Conservation (phyloP, 1,140 invertebrate species). For the Leptopilina clavipes region DNA sequence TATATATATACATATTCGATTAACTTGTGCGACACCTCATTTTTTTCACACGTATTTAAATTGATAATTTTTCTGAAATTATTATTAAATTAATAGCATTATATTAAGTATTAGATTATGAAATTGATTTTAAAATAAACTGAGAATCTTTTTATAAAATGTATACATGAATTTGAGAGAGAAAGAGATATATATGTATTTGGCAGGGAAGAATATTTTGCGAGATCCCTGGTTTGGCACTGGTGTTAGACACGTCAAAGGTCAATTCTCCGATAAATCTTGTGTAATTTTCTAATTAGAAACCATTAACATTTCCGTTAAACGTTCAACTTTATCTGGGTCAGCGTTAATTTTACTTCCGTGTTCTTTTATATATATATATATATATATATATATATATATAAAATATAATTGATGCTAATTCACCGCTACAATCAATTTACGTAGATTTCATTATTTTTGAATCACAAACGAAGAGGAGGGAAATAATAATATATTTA, state of each 20-base stretch:
- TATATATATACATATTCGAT: too few relatives aligned
- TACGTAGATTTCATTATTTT: not conserved
- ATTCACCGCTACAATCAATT: not conserved
- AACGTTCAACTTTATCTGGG: constrained; percentile 17
- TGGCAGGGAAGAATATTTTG: constrained; percentile 48
- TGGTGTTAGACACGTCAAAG: constrained; percentile 48
- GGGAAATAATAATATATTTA: too few relatives aligned
- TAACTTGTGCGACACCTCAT: too few relatives aligned
- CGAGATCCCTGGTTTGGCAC: constrained; percentile 45
- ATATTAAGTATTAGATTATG: too few relatives aligned
- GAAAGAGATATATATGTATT: constrained; percentile 43
- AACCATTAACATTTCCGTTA: constrained; percentile 31
- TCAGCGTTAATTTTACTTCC: constrained; percentile 4
- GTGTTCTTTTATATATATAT: not conserved
- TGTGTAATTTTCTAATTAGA: constrained; percentile 48
- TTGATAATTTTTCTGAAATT: too few relatives aligned
- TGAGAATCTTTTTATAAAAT: too few relatives aligned
- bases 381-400: too few relatives aligned
- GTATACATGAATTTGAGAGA: too few relatives aligned
- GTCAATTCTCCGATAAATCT: constrained; percentile 52
- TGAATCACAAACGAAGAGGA: not conserved
- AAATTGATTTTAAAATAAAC: too few relatives aligned
- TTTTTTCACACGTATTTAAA: too few relatives aligned
- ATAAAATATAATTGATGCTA: not conserved
- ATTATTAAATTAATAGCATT: too few relatives aligned